These are phyloP conservation scores for Heptranchias perlo DNA, from an alignment of 2,113 vertebrate species.

Conservation along the genomic window DNA sequence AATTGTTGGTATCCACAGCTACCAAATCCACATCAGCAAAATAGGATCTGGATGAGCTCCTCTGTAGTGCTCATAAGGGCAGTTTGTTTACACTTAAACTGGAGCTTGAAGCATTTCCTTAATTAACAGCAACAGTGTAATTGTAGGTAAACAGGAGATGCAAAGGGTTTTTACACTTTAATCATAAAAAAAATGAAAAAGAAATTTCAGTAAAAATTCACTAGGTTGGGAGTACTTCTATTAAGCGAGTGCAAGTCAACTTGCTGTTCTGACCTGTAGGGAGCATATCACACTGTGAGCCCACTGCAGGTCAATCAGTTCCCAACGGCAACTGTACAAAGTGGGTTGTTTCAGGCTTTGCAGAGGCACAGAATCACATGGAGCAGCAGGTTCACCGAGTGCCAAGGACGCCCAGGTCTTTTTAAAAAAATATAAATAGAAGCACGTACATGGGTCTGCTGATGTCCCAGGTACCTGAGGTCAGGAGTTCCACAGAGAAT, in stretches of 20 bases:
- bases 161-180: not conserved
- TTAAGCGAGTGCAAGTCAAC: not conserved
- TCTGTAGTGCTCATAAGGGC: not conserved
- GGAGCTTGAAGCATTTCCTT: not conserved
- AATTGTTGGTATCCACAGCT: not conserved
- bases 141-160: not conserved
- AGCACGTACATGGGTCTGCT: not conserved
- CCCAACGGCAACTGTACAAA: not conserved
- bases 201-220: not conserved
- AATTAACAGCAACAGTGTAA: not conserved
- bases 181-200: not conserved
- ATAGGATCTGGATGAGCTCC: not conserved
- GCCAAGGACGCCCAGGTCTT: not conserved
- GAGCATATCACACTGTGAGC: too few relatives aligned
- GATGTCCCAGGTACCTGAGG: not conserved
- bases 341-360: not conserved
- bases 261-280: not conserved
- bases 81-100: not conserved
- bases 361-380: not conserved
- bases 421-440: not conserved
- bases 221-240: not conserved
- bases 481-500: not conserved
- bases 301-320: not conserved
- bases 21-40: not conserved
- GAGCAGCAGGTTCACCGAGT: not conserved